These are phyloP conservation scores for Rynchops niger DNA, from an alignment of 2,113 vertebrate genomes.

Conservation along the genomic window DNA sequence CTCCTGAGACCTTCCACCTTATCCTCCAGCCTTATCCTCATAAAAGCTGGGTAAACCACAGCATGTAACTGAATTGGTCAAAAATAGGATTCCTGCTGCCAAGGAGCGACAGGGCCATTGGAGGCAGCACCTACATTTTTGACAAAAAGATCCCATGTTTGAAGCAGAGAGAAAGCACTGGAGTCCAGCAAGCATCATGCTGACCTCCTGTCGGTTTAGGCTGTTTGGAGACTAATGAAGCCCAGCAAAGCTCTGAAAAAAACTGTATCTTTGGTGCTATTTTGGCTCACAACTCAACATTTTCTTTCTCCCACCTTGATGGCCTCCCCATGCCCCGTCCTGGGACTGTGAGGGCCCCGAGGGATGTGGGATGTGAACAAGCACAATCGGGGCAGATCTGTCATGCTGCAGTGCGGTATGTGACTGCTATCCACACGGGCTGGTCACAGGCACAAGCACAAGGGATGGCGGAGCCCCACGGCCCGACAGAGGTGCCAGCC, in stretches of 20 bases:
- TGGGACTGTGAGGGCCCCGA: not conserved
- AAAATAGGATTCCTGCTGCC: not conserved
- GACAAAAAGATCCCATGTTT: not conserved
- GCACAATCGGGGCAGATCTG: rapidly evolving
- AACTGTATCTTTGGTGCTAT: not conserved
- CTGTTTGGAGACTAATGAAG: not conserved
- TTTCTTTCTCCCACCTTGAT: not conserved
- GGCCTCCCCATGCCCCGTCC: not conserved
- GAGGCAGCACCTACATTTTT: not conserved
- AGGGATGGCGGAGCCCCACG: not conserved
- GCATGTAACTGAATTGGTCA: not conserved
- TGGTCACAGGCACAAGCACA: not conserved
- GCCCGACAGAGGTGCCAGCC: not conserved
- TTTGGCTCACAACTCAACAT: not conserved
- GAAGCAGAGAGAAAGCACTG: not conserved
- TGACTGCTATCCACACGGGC: not conserved
- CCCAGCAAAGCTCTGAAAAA: not conserved
- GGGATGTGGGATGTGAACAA: not conserved
- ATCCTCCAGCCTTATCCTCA: not conserved
- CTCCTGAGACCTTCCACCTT: not conserved
- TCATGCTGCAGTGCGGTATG: rapidly evolving
- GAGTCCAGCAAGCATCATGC: not conserved
- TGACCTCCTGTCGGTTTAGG: not conserved
- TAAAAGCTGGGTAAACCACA: not conserved
- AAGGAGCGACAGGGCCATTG: not conserved